These are phyloP conservation scores for Halichoeres trimaculatus DNA, from an alignment of 2,113 vertebrate species.

Conservation along the genomic window DNA sequence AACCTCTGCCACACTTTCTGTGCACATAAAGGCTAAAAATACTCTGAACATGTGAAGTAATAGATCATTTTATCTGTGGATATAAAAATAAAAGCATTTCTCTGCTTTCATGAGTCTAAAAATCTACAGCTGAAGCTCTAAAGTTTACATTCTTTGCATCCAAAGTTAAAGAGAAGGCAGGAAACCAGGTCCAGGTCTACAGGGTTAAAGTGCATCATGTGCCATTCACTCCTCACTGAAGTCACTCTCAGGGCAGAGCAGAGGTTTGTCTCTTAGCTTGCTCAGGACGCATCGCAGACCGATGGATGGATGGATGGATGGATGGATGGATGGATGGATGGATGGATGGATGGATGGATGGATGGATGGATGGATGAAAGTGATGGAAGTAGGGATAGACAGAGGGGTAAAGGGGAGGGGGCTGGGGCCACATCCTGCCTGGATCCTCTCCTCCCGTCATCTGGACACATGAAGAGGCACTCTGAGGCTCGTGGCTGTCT, in stretches of 20 bases:
- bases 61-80: background rate
- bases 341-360: conserved; percentile 16
- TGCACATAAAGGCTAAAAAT: conserved; percentile 40
- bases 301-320: conserved; percentile 24
- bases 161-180: conserved; percentile 22
- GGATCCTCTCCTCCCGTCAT: conserved; percentile 28
- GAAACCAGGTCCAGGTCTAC: conserved; percentile 54
- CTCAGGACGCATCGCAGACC: background rate
- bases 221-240: conserved; percentile 56
- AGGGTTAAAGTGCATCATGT: conserved; percentile 79
- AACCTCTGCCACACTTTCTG: conserved; percentile 23
- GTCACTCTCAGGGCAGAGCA: conserved; percentile 24
- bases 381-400: background rate
- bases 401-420: conserved; percentile 2
- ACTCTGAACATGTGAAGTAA: conserved; percentile 23
- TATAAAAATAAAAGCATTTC: conserved; percentile 64
- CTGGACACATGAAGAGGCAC: conserved; percentile 42
- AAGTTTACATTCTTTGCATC: conserved; percentile 66
- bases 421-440: conserved; percentile 10
- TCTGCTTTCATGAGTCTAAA: conserved; percentile 37
- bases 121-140: conserved; percentile 41
- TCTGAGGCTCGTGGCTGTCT: conserved; percentile 56
- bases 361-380: conserved; percentile 25
- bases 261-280: conserved; percentile 66
- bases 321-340: conserved; percentile 2